These are phyloP conservation scores for Phorcus lineatus DNA, from an alignment of 2,888 invertebrate genomes.

Conservation along the genomic window DNA sequence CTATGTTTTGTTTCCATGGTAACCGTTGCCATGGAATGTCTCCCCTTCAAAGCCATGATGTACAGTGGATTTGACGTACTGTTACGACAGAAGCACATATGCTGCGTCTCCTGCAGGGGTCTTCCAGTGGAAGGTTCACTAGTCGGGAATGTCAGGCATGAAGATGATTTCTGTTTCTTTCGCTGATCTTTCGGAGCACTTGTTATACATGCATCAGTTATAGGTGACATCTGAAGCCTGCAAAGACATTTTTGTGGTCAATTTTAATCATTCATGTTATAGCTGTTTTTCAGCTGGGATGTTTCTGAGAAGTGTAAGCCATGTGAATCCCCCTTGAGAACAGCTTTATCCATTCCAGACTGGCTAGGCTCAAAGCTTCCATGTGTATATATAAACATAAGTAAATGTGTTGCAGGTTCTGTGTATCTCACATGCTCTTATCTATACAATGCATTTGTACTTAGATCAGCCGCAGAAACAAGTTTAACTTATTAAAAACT, in stretches of 20 bases:
- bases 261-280: too few species aligned
- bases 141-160: not conserved
- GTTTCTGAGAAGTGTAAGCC: not conserved
- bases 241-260: too few species aligned
- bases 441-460: slow-evolving; percentile 23
- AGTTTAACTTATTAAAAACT: slow-evolving; percentile 19
- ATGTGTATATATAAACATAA: not conserved
- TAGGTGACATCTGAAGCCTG: too few species aligned
- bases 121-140: not conserved
- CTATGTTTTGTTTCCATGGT: too few species aligned
- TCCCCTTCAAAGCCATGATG: too few species aligned
- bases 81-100: too few species aligned
- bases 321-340: not conserved
- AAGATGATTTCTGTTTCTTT: not conserved
- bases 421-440: slow-evolving; percentile 11
- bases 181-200: slow-evolving; percentile 4
- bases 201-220: too few species aligned
- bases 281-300: not conserved
- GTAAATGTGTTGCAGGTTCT: not conserved
- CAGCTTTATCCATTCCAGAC: slow-evolving; percentile 14
- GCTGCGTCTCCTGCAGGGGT: not conserved
- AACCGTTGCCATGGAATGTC: too few species aligned
- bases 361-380: slow-evolving; percentile 12
- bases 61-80: too few species aligned
- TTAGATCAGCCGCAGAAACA: slow-evolving; percentile 8